A percentile compares a stretch with the other conserved stretches of the same genome.
These are phyloP conservation scores for Zosterops borbonicus DNA, from an alignment of 2,113 vertebrate genomes.

Conservation along the genomic window DNA sequence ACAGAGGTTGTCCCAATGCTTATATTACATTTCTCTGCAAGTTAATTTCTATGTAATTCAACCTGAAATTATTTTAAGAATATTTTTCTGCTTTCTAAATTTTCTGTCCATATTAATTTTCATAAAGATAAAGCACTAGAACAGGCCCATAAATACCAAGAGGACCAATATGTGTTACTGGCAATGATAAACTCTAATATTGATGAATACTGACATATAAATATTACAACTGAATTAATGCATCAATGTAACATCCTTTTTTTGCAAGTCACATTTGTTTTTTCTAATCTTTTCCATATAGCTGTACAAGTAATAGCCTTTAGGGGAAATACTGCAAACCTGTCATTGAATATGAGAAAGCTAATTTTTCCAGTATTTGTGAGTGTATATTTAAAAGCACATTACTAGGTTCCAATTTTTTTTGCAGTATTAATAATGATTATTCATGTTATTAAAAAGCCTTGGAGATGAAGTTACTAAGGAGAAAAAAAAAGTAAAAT, in stretches of 20 bases:
- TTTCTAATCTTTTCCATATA: background rate
- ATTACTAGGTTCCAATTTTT: fast-evolving
- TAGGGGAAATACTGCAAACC: background rate
- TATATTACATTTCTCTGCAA: background rate
- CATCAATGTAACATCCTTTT: background rate
- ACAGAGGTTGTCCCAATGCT: background rate
- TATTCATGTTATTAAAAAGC: background rate
- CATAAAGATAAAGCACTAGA: background rate
- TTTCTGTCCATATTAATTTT: background rate
- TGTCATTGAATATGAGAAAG: background rate
- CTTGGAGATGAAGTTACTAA: background rate
- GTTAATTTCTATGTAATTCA: background rate
- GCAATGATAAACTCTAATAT: background rate
- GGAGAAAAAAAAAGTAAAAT: background rate
- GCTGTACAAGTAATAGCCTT: background rate
- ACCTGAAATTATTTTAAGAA: background rate
- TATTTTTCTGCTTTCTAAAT: background rate
- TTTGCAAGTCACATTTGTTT: background rate
- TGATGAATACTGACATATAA: background rate
- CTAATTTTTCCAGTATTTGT: background rate
- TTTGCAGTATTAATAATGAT: background rate
- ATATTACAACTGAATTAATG: background rate
- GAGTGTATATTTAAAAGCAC: background rate
- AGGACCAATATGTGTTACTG: background rate
- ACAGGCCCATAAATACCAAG: background rate